Evolutionary conservation across 2,113 vertebrate genomes (phyloP).

Genomic region (Sturnus vulgaris): DNA sequence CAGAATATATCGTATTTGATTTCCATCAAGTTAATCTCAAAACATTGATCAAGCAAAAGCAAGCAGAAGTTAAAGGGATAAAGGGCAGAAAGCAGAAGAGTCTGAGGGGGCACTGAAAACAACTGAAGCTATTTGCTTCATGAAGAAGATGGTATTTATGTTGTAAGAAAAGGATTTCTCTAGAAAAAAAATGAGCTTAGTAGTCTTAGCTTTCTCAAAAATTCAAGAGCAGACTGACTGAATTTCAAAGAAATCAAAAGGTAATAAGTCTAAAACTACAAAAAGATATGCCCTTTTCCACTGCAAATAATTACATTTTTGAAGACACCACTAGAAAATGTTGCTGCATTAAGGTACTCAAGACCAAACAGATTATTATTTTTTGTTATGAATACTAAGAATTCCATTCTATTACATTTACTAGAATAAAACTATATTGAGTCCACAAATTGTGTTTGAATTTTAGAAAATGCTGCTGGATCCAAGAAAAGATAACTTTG

Average conservation of each 20-base stretch:
- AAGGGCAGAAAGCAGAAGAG: neutral
- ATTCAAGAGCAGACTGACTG: neutral
- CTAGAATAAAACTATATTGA: neutral
- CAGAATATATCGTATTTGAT: neutral
- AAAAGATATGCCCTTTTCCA: neutral
- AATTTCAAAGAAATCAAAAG: neutral
- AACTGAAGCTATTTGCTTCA: neutral
- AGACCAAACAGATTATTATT: neutral
- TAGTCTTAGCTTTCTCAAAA: neutral
- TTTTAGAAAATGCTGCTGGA: slow-evolving; percentile 8
- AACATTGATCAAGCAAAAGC: neutral
- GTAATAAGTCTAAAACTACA: neutral
- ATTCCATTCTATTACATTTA: neutral
- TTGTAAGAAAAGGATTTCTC: neutral
- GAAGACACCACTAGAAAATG: neutral
- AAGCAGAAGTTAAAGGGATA: neutral
- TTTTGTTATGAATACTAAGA: slow-evolving; percentile 35
- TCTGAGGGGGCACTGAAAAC: neutral
- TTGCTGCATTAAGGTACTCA: neutral
- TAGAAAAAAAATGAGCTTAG: neutral
- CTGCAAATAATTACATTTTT: neutral
- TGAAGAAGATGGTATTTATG: neutral
- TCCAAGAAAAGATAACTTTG: neutral
- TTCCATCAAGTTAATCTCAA: neutral
- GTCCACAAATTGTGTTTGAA: neutral